Conservation (phyloP, 2,113 vertebrate genomes). For the Leptodactylus fuscus region DNA sequence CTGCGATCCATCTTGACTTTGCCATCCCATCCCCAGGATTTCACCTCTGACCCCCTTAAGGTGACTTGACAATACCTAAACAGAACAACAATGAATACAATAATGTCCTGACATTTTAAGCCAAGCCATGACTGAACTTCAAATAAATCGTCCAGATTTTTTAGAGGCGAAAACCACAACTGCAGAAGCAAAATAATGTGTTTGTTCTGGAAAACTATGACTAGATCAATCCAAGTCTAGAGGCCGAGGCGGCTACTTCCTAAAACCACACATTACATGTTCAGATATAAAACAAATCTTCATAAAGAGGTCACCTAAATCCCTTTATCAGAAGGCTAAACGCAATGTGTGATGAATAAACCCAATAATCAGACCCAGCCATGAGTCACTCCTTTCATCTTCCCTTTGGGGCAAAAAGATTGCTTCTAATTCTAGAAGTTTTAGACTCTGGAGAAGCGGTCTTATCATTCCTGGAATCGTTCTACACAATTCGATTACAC, state of each 20-base stretch:
- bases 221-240: neutral
- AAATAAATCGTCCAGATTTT: neutral
- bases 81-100: no score
- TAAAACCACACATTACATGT: neutral
- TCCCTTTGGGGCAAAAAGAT: conserved; percentile 6
- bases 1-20: neutral
- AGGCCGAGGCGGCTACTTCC: no score
- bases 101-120: no score
- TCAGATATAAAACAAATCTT: neutral
- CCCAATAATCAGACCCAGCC: conserved; percentile 2
- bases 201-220: neutral
- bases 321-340: conserved; percentile 18
- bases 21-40: no score
- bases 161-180: no score
- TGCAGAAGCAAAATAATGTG: no score
- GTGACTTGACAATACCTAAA: no score
- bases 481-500: conserved; percentile 20
- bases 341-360: conserved; percentile 12
- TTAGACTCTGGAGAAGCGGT: neutral
- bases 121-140: neutral
- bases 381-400: neutral
- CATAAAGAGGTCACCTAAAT: neutral
- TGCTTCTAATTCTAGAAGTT: neutral
- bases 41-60: no score
- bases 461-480: conserved; percentile 24